phyloP scores from a whole-genome alignment of 2,888 invertebrate species.

The Phalera bucephala region DNA sequence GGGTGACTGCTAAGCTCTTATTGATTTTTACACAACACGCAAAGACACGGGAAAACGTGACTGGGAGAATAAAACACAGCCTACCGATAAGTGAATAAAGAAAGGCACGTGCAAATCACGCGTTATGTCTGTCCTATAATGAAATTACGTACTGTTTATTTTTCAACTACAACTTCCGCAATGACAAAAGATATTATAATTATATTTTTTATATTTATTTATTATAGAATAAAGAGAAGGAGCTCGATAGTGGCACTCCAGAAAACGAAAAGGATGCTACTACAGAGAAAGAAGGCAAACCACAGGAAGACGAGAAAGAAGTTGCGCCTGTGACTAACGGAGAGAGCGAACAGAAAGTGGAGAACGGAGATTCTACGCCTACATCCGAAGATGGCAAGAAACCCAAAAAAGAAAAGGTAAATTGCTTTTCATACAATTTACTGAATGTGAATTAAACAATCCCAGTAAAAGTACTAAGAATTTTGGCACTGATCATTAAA shows the following conservation, averaged over 20 bases:
- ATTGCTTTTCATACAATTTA: too few relatives aligned
- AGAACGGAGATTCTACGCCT: conserved; percentile 62
- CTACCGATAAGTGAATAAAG: background rate
- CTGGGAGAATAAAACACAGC: background rate
- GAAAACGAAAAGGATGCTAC: conserved; percentile 88
- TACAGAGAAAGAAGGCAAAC: conserved; percentile 84
- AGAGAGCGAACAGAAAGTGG: conserved; percentile 66
- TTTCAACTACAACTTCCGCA: too few relatives aligned
- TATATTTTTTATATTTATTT: too few relatives aligned
- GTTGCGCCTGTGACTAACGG: conserved; percentile 64
- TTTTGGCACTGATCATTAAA: too few relatives aligned
- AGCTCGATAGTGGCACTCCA: conserved; percentile 78
- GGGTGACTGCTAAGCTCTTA: conserved; percentile 23
- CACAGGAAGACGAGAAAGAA: conserved; percentile 52
- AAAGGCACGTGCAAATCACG: conserved; percentile 5
- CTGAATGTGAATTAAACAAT: too few relatives aligned
- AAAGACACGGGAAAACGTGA: conserved; percentile 12
- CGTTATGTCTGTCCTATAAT: background rate
- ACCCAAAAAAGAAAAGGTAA: conserved; percentile 86
- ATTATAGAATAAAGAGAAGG: conserved; percentile 84
- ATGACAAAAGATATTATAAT: too few relatives aligned
- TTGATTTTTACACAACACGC: conserved; percentile 31
- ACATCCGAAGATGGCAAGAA: conserved; percentile 81
- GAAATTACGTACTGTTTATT: too few relatives aligned
- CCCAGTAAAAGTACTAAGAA: too few relatives aligned